phyloP scores from a whole-genome alignment of 2,888 invertebrate genomes.

The Sinodicranocentrus sp. region DNA sequence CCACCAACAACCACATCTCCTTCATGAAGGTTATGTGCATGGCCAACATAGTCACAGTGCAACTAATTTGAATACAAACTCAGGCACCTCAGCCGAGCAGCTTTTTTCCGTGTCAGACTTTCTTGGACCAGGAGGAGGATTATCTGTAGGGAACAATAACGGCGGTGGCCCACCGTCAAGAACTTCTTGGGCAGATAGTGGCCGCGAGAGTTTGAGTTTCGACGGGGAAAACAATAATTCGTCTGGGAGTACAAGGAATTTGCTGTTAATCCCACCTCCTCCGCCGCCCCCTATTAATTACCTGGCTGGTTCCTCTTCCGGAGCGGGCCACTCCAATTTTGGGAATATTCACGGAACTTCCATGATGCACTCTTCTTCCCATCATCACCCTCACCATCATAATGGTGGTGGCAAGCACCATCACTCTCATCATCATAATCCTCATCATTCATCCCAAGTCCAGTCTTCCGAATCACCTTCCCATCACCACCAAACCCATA shows the following conservation, averaged over 20 bases:
- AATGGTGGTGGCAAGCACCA: conserved; percentile 33
- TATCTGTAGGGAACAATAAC: conserved; percentile 56
- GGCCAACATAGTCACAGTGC: conserved; percentile 60
- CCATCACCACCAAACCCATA: conserved; percentile 58
- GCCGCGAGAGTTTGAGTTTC: conserved; percentile 75
- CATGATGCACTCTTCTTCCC: conserved; percentile 61
- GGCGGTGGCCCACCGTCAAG: conserved; percentile 72
- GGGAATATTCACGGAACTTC: conserved; percentile 36
- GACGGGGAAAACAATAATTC: conserved; percentile 75
- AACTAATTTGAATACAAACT: conserved; percentile 50
- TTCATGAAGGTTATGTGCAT: conserved; percentile 50
- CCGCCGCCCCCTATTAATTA: conserved; percentile 73
- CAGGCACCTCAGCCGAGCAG: conserved; percentile 66
- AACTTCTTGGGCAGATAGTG: conserved; percentile 75
- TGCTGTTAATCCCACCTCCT: conserved; percentile 73
- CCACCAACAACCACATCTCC: conserved; percentile 40
- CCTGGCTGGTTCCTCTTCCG: conserved; percentile 47
- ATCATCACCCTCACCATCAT: conserved; percentile 40
- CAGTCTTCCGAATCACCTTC: conserved; percentile 60
- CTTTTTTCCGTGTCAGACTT: conserved; percentile 74
- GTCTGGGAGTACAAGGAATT: conserved; percentile 72
- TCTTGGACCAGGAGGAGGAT: conserved; percentile 64
- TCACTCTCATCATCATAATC: conserved; percentile 52
- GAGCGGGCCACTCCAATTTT: conserved; percentile 39
- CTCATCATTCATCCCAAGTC: conserved; percentile 57